A percentile compares a stretch with the other conserved stretches of the same genome.
phyloP scores from a whole-genome alignment of 2,888 invertebrate genomes.

The Melipona bicolor region DNA sequence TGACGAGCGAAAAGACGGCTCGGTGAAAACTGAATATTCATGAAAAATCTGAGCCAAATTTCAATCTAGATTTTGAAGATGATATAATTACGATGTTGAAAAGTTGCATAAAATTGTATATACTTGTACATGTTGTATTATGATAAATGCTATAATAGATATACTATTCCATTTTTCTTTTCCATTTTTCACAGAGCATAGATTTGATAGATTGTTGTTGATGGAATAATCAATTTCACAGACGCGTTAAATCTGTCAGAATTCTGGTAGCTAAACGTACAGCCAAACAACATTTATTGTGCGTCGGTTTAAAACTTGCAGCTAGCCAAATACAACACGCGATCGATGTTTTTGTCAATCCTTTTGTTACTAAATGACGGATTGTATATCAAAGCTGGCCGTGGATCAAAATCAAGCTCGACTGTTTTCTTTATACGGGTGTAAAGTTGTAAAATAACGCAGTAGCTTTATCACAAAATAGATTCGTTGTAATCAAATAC shows the following conservation, averaged over 20 bases:
- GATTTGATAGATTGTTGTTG: not conserved
- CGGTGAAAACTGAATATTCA: not conserved
- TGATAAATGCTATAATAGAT: no score
- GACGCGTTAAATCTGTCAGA: not conserved
- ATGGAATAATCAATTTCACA: not conserved
- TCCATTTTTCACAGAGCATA: not conserved
- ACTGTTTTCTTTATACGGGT: not conserved
- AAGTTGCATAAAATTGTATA: not conserved
- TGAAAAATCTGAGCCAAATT: not conserved
- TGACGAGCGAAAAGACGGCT: no score
- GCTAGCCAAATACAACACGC: not conserved
- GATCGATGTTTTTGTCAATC: conserved; percentile 3
- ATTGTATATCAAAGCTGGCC: not conserved
- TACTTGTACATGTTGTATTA: no score
- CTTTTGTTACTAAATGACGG: not conserved
- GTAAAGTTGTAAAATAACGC: not conserved
- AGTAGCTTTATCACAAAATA: not conserved
- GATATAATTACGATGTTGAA: not conserved
- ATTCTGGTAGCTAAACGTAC: not conserved
- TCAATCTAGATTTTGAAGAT: not conserved
- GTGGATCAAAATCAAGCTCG: not conserved
- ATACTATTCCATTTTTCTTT: not conserved
- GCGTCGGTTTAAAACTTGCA: not conserved
- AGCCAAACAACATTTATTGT: conserved; percentile 1
- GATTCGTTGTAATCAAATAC: not conserved